phyloP scores from a whole-genome alignment of 2,888 invertebrate genomes.

The Eupithecia subumbrata region DNA sequence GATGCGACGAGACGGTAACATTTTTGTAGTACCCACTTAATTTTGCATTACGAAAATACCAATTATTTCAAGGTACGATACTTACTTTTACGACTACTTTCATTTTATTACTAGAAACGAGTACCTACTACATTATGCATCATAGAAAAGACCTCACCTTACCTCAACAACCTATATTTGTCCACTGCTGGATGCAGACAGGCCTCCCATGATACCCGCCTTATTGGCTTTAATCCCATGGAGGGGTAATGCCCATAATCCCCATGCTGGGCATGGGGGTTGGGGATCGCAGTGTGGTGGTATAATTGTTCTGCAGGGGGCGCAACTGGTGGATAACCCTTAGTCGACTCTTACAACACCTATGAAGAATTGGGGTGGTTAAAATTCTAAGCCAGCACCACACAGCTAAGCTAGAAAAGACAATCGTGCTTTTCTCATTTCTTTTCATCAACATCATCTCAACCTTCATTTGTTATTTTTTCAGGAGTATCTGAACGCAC shows the following conservation, averaged over 20 bases:
- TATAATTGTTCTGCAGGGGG: too few relatives aligned
- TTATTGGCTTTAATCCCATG: too few relatives aligned
- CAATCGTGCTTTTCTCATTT: not conserved
- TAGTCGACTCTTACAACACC: too few relatives aligned
- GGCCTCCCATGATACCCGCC: too few relatives aligned
- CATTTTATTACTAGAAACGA: not conserved
- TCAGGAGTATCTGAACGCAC: slow-evolving; percentile 78
- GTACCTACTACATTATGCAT: not conserved
- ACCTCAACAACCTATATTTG: too few relatives aligned
- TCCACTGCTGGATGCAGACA: too few relatives aligned
- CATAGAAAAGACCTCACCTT: not conserved
- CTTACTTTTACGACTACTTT: not conserved
- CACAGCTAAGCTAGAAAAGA: not conserved
- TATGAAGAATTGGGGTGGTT: too few relatives aligned
- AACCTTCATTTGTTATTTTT: slow-evolving; percentile 37
- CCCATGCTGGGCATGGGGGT: too few relatives aligned
- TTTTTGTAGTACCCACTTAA: not conserved
- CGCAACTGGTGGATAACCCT: too few relatives aligned
- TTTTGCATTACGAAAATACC: not conserved
- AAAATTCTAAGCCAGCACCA: too few relatives aligned
- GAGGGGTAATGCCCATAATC: too few relatives aligned
- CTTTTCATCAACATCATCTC: not conserved
- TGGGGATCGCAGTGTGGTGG: too few relatives aligned
- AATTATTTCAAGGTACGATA: not conserved
- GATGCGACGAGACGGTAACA: not conserved